Base-by-base conservation (phyloP, 92 coral and sea anemone genomes). In the Phenganax stokvisi region DNA sequence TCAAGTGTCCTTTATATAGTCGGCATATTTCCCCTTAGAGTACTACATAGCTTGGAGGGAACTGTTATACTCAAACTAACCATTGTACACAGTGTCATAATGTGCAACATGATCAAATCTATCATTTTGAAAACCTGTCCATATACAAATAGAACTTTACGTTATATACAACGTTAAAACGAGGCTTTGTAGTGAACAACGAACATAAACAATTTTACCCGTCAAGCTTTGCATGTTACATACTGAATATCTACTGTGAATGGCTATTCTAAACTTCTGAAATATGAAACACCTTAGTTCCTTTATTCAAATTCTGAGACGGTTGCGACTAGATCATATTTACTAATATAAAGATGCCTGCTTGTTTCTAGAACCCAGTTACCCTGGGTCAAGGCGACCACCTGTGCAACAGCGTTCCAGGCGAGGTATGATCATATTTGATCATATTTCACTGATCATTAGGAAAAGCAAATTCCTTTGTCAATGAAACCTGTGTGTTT, bases 361-460 rank as follows among this genome's bases (percentile, higher is more conserved):
- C 0, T 51, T 73, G 59, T 3, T 59, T 13, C 7, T 54, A 73
- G 77, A 52, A 11, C 81, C 81, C 30, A 63, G 56, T 27, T 60
- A 76, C n/a, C 52, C 65, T 1, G 82, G 61, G 31, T 30, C 52
- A 37, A 37, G 72, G 25, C 51, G 57, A 13, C 72, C 47, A 37
- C 47, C 72, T 17, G 52, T 57, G 0, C 82, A 78, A 61, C 61
- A 78, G 28, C 72, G 82, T 13, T 64, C 82, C 37, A 78, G 82
- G 47, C 51, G 58, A 78, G 82, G 82, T 78, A 44, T 25, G 30
- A 25, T 15, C 16, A 25, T 57, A 5, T 37, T 1, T 37, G 47
- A 1, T 37, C 47, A 37, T 37, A 37, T 37, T 37, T 37, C 47
- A 37, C 5, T 37, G 3, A 37, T 1, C 47, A 37, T 37, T 37